These are phyloP conservation scores for Rhagologus leucostigma DNA, from an alignment of 2,113 vertebrate species.

Conservation along the genomic window DNA sequence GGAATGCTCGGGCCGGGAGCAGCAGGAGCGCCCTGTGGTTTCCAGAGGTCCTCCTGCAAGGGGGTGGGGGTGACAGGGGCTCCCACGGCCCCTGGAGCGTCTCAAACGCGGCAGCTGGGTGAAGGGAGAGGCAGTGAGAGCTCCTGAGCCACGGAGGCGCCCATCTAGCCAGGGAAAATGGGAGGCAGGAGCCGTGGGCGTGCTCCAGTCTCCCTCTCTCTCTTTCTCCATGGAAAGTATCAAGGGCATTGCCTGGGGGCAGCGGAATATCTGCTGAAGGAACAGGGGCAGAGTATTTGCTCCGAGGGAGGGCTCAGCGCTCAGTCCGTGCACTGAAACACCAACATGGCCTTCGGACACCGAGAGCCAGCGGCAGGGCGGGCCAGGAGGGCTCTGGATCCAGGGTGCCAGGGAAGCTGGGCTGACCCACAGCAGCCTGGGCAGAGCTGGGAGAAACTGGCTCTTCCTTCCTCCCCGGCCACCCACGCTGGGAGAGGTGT, in stretches of 20 bases:
- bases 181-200: not conserved
- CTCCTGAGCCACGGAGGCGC: not conserved
- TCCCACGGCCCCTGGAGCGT: not conserved
- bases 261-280: not conserved
- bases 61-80: fast-evolving
- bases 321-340: not conserved
- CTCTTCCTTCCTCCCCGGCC: not conserved
- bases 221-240: not conserved
- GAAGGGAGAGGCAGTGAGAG: not conserved
- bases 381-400: not conserved
- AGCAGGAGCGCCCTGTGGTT: fast-evolving
- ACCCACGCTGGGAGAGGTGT: fast-evolving
- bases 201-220: fast-evolving
- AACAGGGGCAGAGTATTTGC: not conserved
- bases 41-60: not conserved
- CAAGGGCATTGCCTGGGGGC: not conserved
- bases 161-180: not conserved
- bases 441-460: not conserved
- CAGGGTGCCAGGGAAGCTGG: fast-evolving
- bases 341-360: fast-evolving
- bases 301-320: not conserved
- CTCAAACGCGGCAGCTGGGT: fast-evolving
- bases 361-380: fast-evolving
- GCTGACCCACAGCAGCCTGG: not conserved
- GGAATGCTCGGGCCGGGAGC: fast-evolving